Percentiles rank a stretch among this genome's conserved stretches.
Evolutionary conservation across 1,140 invertebrate genomes (phyloP).

Genomic region (Lasioglossum albipes): DNA sequence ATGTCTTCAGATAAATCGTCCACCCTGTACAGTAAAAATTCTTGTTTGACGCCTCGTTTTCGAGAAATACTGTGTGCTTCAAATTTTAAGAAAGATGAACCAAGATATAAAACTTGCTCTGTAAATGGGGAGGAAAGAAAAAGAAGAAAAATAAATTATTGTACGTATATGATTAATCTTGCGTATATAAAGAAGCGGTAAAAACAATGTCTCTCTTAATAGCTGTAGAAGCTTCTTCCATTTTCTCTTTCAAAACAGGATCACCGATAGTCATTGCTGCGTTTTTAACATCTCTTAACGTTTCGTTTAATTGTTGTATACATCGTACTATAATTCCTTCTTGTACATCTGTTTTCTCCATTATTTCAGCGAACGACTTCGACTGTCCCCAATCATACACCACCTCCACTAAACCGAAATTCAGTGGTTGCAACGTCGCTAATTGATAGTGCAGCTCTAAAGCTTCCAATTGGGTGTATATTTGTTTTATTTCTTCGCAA

Average conservation of each 20-base stretch:
- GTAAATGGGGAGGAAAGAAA: too few species aligned
- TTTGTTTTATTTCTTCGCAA: conserved; percentile 64
- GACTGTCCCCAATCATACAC: conserved; percentile 97
- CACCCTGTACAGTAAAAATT: too few species aligned
- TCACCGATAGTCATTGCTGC: conserved; percentile 96
- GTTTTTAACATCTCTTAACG: conserved; percentile 93
- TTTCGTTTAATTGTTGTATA: conserved; percentile 97
- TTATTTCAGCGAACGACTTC: conserved; percentile 95
- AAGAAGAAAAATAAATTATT: conserved; percentile 44
- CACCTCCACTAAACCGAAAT: conserved; percentile 95
- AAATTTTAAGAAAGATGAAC: too few species aligned
- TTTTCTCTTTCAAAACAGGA: conserved; percentile 93
- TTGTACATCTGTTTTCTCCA: conserved; percentile 95
- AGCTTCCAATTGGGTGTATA: conserved; percentile 68
- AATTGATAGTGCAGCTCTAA: conserved; percentile 70
- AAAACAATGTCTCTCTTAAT: conserved; percentile 99
- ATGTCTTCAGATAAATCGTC: too few species aligned
- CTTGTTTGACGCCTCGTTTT: too few species aligned
- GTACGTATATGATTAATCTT: conserved; percentile 71
- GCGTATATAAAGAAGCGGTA: conserved; percentile 96
- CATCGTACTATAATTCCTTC: conserved; percentile 99
- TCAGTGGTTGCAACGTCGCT: conserved; percentile 84
- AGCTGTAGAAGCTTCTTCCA: conserved; percentile 95
- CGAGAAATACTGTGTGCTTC: too few species aligned
- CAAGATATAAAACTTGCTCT: too few species aligned